Percentiles rank a stretch among this genome's conserved stretches.
Conservation (phyloP, 2,888 invertebrate species). For the Parnassius smintheus region DNA sequence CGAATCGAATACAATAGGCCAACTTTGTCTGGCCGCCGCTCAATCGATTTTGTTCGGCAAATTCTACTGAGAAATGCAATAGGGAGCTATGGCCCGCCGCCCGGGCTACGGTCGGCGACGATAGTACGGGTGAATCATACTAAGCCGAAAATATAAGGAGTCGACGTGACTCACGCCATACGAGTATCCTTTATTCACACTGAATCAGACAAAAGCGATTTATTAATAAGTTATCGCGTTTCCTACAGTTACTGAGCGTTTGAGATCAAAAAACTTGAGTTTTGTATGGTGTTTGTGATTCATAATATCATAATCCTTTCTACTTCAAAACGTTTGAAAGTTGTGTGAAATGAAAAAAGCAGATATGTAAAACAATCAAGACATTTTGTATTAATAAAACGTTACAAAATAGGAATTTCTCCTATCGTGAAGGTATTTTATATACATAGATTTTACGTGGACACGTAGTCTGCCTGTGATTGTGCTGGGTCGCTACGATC, state of each 20-base stretch:
- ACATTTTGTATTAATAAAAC: too few relatives aligned
- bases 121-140: slow-evolving; percentile 48
- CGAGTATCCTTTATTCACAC: slow-evolving; percentile 24
- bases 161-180: slow-evolving; percentile 35
- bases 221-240: slow-evolving; percentile 19
- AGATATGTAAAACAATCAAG: too few relatives aligned
- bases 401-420: too few relatives aligned
- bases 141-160: slow-evolving; percentile 36
- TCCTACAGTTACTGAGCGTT: background rate
- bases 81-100: slow-evolving; percentile 54
- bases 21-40: slow-evolving; percentile 22
- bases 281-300: slow-evolving; percentile 2
- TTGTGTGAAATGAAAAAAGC: too few relatives aligned
- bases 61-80: slow-evolving; percentile 55
- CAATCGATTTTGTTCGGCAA: slow-evolving; percentile 42
- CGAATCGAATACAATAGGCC: slow-evolving; percentile 23
- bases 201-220: slow-evolving; percentile 11
- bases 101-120: slow-evolving; percentile 49
- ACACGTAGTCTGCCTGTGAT: too few relatives aligned
- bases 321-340: background rate
- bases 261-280: slow-evolving; percentile 11
- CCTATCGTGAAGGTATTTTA: too few relatives aligned
- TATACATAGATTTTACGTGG: too few relatives aligned
- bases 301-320: slow-evolving; percentile 4
- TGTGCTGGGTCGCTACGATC: too few relatives aligned